Evolutionary conservation across 1,140 invertebrate genomes (phyloP), one percentile per base, ranked within the genome.

Genomic region (Archegozetes longisetosus): DNA sequence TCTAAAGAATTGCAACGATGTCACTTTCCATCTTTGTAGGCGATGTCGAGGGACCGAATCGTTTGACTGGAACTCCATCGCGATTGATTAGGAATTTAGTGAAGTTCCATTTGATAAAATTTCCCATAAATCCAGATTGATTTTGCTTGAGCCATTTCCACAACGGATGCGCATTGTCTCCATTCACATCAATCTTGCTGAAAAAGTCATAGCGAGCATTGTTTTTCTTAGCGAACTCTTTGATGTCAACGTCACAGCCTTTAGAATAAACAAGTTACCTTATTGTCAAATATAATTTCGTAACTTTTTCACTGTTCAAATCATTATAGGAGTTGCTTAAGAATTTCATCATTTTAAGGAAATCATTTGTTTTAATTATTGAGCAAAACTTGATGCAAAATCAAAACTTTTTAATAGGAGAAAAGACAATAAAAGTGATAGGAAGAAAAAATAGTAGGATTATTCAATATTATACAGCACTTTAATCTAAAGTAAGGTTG

Each of bases 51-150:
- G 89, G 86, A 12, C 78, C 80, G 71, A 86, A 86, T 68, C 91
- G 77, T 64, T 84, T 82, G 0, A 94, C 81, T 0, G 86, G 85
- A 50, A 84, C 73, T 2, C 93, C 93, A 53, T 92, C 74, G 69
- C 83, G 87, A 70, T 94, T 80, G 29, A 95, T 75, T 47, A 97
- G 77, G 71, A 97, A 98, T 70, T 97, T 97, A 3, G 88, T 87
- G 66, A 96, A 97, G 72, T 97, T 98, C 93, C 93, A 97, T 70
- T 96, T 95, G 64, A 96, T 91, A 40, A 78, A 60, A 23, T 60
- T 22, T 24, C 62, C 61, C 4, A 69, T 28, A 55, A 70, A 70
- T 26, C 76, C 75, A 52, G 64, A 61, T 62, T 88, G 80, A 64
- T 86, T 87, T 24, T 79, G 71, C 73, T 94, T 91, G 63, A 97